A percentile compares a stretch with the other conserved stretches of the same genome.
These are phyloP conservation scores for Tridacna gigas DNA, from an alignment of 2,888 invertebrate species.

Conservation along the genomic window DNA sequence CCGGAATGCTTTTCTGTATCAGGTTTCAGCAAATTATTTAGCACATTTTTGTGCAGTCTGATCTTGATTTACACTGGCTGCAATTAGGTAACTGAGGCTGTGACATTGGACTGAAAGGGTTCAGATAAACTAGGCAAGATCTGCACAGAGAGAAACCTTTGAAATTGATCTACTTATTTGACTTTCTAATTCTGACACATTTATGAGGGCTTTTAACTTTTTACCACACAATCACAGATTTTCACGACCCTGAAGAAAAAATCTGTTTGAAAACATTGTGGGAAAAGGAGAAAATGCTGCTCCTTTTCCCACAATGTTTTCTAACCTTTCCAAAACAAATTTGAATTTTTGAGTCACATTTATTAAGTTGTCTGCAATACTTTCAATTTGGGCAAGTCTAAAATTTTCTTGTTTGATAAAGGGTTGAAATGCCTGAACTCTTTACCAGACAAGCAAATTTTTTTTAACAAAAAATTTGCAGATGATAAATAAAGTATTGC, in stretches of 20 bases:
- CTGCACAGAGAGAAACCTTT: neutral
- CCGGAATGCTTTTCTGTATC: neutral
- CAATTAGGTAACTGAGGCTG: neutral
- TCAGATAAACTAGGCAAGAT: neutral
- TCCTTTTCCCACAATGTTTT: neutral
- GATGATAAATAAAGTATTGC: neutral
- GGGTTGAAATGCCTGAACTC: too few relatives aligned
- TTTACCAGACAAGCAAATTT: neutral
- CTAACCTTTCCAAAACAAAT: neutral
- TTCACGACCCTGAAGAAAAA: neutral
- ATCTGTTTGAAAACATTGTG: neutral
- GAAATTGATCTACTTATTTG: neutral
- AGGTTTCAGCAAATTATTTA: neutral
- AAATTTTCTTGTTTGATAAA: neutral
- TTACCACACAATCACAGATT: neutral
- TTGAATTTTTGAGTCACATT: neutral
- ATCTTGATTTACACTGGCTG: neutral
- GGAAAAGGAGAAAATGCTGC: neutral
- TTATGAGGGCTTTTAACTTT: neutral
- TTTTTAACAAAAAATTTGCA: neutral
- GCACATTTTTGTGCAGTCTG: neutral
- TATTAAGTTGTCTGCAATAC: neutral
- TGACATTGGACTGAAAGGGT: neutral
- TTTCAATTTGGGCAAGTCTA: neutral
- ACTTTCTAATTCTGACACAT: conserved; percentile 15